These are phyloP conservation scores for Dasysyrphus tricinctus DNA, from an alignment of 2,888 invertebrate species.

Conservation along the genomic window DNA sequence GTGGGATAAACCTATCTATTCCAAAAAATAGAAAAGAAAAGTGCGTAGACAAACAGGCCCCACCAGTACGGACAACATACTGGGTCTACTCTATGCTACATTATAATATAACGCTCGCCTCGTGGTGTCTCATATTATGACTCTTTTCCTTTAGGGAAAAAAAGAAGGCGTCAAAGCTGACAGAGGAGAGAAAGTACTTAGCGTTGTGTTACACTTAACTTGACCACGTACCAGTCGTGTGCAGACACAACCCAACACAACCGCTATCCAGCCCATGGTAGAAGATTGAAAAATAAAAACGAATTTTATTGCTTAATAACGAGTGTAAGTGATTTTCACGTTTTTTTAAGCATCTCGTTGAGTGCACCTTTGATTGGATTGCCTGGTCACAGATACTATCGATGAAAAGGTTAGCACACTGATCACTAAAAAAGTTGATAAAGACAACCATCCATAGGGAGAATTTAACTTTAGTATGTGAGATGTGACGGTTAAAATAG, in stretches of 20 bases:
- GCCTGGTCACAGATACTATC: neutral
- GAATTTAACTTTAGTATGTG: conserved; percentile 1
- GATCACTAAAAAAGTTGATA: neutral
- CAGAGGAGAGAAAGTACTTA: conserved; percentile 5
- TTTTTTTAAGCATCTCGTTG: neutral
- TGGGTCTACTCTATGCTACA: neutral
- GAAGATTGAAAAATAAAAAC: conserved; percentile 7
- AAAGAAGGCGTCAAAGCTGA: conserved; percentile 19
- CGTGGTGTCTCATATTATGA: neutral
- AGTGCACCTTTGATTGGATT: neutral
- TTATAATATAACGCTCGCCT: neutral
- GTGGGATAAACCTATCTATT: neutral
- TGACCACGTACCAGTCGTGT: conserved; percentile 10
- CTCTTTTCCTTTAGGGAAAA: conserved; percentile 11
- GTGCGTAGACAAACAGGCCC: conserved; percentile 12
- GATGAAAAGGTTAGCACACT: neutral
- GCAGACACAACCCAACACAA: conserved; percentile 1
- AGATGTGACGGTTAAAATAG: neutral
- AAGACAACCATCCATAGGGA: neutral
- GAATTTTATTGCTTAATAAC: conserved; percentile 11
- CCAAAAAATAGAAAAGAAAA: neutral
- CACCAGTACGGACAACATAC: neutral
- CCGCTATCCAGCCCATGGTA: neutral
- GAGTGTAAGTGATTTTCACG: neutral
- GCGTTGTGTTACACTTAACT: neutral